Evolutionary conservation across 2,888 invertebrate genomes (phyloP), one percentile per base, ranked within the genome.

Genomic region (Phortica magna): DNA sequence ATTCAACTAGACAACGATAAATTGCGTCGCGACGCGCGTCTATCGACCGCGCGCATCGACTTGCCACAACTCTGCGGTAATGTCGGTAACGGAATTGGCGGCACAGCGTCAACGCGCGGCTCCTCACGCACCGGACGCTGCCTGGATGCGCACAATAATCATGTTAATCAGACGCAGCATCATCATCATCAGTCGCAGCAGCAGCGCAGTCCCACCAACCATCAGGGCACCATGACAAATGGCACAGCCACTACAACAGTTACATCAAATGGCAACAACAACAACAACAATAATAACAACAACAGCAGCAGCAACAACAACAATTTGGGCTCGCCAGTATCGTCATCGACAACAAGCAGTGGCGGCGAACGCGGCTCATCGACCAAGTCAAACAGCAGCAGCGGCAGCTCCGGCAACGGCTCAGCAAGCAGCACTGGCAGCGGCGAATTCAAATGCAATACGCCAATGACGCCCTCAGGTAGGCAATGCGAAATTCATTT

Each of bases 1-100:
- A 91, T 92, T 88, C 92, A 92, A 86, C 84, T 92, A 83, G 92
- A 92, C 84, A 92, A 92, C 89, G 92, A 92, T 83, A 92, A 92
- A 89, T 88, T 91, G 86, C 91, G 92, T 86, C 91, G 92, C 79
- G 92, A 92, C 85, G 92, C 83, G 90, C 88, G 90, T 77, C 84
- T 89, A 77, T 84, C 88, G 76, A 77, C 86, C 77, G 89, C 90
- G 43, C 90, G 91, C 68, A 83, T 92, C 78, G 92, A 92, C 82
- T 81, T 92, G 79, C 90, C 92, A 70, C 89, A 88, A 78, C 84
- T 92, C 55, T 92, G 91, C 39, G 31, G 55, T 83, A 90, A 89
- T 77, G 61, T 17, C 3, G 31, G 55, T 82, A 90, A 89, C 77
- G 61, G 61, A 2, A 22, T 10, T 1, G 71, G 71, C 67, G 84